Base-by-base conservation (phyloP, 2,888 invertebrate genomes). In the Sturmia bella region DNA sequence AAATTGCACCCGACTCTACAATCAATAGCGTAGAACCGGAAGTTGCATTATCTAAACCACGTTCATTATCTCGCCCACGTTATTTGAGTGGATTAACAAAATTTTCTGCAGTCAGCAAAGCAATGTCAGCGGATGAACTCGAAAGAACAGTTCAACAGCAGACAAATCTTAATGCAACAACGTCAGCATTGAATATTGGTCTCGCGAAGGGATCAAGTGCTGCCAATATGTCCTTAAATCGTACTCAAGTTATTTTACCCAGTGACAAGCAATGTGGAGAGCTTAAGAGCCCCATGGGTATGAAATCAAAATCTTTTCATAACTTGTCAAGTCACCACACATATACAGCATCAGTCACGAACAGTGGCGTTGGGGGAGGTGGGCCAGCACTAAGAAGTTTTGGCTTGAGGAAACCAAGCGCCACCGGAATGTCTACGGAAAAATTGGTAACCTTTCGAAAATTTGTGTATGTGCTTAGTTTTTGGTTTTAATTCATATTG, bases 221-320 rank as follows among this genome's bases (percentile, higher is more conserved):
- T 11, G 37, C 70, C 12, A 81, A 48, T 52, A 76, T 80, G 68
- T 79, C 64, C 12, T 69, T 70, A 32, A 76, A 80, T 37, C 59
- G 45, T 9, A 69, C 73, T 13, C 63, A 69, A 57, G 64, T 69
- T 48, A 41, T 24, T 15, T 50, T 43, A 43, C 15, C 83, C 21
- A 73, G 15, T 19, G 63, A 69, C 45, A 72, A 73, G 24, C 24
- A 11, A 37, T 4, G 39, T 37, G 72, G 39, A 3, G 89, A 89
- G 41, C 80, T 91, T 2, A 90, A 90, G 76, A 90, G 90, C 84
- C 90, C 91, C 4, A 90, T 91, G 90, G 91, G 91, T 52, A 88
- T 88, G 17, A 91, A 91, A 85, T 90, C 91, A 6, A 91, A 91
- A 79, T 91, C 91, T 21, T 90, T 91, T 87, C 90, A 90, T 78